Base-by-base conservation (phyloP, 2,113 vertebrate species). In the Setophaga kirtlandii region DNA sequence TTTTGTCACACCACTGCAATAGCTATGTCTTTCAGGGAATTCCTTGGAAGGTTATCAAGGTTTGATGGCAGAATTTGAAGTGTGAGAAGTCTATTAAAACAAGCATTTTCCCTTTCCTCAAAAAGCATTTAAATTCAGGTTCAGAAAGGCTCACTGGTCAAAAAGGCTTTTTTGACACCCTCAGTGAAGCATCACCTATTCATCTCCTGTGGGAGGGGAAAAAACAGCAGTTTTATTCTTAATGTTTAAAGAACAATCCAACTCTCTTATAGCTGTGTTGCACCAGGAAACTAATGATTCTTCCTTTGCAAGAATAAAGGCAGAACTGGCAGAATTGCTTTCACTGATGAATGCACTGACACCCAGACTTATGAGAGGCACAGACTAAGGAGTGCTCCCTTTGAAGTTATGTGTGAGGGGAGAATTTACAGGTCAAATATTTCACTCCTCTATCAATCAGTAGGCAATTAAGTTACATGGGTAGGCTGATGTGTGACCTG, bases 91-190 rank as follows among this genome's bases (percentile, higher is more conserved):
- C 78, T 83, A 12, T 47, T 60, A 62, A 93, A 90, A 69, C 70
- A 14, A 49, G 37, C 9, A 62, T 88, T 92, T 89, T 50, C 41
- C 64, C 15, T 76, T 85, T 42, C 33, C 47, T 83, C 55, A 53
- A 62, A 93, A 85, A 79, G 20, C 28, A 82, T 80, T 93, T 88
- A 86, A 74, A 94, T 88, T 80, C 59, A 50, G 25, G 37, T 85
- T 87, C 62, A 87, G 65, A 87, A 83, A 94, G 89, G 21, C 53
- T 53, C 15, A 30, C 27, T 79, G 67, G 71, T 62, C 44, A 37
- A 73, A 91, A 84, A 93, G n/a, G 49, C 8, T n/a, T 86, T 86
- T 95, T 90, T 88, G 59, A 88, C 81, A 55, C 11, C 10, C 47
- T 46, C 20, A 76, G 60, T 88, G 62, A 90, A 82, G 67, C 74